Evolutionary conservation across 2,888 invertebrate genomes (phyloP).

Genomic region (Panopea generosa): DNA sequence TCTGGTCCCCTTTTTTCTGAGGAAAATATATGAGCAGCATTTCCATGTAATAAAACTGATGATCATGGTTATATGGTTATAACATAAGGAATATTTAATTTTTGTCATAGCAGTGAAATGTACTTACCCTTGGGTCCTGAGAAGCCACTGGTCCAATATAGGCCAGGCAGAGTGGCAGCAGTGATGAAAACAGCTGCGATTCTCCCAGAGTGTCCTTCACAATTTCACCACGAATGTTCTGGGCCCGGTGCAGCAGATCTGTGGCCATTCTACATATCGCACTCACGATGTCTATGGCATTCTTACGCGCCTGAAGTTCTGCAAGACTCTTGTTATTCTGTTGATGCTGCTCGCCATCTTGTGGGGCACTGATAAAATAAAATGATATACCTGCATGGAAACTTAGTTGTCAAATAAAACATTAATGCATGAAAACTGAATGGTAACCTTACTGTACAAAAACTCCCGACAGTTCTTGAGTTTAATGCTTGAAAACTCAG

Average conservation of each 20-base stretch:
- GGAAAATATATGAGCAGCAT: too few relatives aligned
- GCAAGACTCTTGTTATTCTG: slow-evolving; percentile 87
- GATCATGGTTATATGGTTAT: too few relatives aligned
- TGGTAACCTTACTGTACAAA: too few relatives aligned
- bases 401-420: too few relatives aligned
- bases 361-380: slow-evolving; percentile 86
- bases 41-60: too few relatives aligned
- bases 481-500: too few relatives aligned
- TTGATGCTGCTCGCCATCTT: slow-evolving; percentile 87
- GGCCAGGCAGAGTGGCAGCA: slow-evolving; percentile 94
- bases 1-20: too few relatives aligned
- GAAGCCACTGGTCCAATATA: slow-evolving; percentile 93
- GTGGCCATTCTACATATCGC: slow-evolving; percentile 92
- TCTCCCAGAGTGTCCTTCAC: slow-evolving; percentile 87
- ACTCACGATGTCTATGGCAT: slow-evolving; percentile 91
- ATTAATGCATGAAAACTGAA: too few relatives aligned
- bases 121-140: slow-evolving; percentile 89
- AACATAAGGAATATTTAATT: too few relatives aligned
- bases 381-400: neutral
- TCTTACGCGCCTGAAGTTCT: slow-evolving; percentile 89
- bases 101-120: too few relatives aligned
- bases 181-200: slow-evolving; percentile 90
- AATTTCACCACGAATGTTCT: slow-evolving; percentile 86
- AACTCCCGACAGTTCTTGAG: too few relatives aligned
- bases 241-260: slow-evolving; percentile 91